These are phyloP conservation scores for Pteruthius melanotis DNA, from an alignment of 2,113 vertebrate species.

Conservation along the genomic window DNA sequence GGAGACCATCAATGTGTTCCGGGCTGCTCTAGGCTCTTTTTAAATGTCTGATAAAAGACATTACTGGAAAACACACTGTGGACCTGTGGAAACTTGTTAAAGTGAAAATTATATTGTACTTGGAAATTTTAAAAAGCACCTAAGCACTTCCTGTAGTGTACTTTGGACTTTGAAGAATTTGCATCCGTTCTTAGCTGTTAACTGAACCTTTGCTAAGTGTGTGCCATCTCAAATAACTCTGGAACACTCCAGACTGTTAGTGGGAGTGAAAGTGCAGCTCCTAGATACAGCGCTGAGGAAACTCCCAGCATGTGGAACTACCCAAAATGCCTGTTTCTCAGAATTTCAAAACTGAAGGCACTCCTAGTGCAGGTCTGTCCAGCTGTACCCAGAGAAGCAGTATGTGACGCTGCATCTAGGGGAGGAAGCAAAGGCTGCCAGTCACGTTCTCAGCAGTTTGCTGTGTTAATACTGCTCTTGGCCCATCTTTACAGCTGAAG, in stretches of 20 bases:
- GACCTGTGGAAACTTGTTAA: neutral
- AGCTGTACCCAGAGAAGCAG: no score
- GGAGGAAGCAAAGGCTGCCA: neutral
- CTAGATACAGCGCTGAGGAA: neutral
- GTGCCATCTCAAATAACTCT: neutral
- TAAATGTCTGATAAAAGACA: neutral
- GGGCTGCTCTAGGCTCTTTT: neutral
- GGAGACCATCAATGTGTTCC: neutral
- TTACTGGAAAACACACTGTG: neutral
- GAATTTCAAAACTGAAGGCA: neutral
- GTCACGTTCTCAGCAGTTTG: neutral
- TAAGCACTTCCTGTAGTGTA: neutral
- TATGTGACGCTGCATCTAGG: accelerated
- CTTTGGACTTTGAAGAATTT: neutral
- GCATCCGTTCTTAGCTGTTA: neutral
- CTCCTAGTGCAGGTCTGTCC: neutral
- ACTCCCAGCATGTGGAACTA: neutral
- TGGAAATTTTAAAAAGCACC: neutral
- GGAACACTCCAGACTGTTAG: neutral
- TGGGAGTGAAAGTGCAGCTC: neutral
- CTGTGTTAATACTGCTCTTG: neutral
- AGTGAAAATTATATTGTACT: neutral
- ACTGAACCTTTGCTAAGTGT: neutral
- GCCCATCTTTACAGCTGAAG: slow-evolving; percentile 80
- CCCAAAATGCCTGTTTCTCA: no score